Evolutionary conservation across 2,797 vertebrate species (phyloP).

Genomic region (Danio albolineatus): DNA sequence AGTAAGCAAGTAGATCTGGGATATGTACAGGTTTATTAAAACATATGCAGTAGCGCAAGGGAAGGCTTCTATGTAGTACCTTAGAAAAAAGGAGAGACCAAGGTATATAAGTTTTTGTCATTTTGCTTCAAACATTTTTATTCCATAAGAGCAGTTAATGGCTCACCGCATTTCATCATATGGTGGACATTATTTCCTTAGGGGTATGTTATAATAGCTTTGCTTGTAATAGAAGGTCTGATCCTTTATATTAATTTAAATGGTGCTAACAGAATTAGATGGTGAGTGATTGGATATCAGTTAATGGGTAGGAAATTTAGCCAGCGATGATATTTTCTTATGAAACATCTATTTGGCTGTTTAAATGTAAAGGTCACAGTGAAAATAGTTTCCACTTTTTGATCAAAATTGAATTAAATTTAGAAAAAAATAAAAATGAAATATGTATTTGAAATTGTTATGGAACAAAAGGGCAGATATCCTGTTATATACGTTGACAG

Average conservation of each 20-base stretch:
- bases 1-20: constrained; percentile 74
- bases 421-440: neutral
- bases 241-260: neutral
- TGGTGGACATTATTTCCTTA: neutral
- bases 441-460: neutral
- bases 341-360: neutral
- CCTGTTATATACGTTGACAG: too few relatives aligned
- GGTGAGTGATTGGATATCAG: neutral
- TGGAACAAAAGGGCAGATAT: neutral
- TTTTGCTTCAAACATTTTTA: neutral
- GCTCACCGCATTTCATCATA: neutral
- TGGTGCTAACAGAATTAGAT: neutral
- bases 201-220: neutral
- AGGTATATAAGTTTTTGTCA: neutral
- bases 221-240: too few relatives aligned
- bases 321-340: too few relatives aligned
- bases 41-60: neutral
- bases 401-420: neutral
- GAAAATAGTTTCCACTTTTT: neutral
- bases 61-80: neutral
- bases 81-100: too few relatives aligned
- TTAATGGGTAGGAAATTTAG: neutral
- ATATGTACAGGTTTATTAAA: neutral
- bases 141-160: neutral
- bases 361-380: neutral